Percentiles rank a stretch among this genome's conserved stretches.
Conservation (phyloP, 2,888 invertebrate species). For the Pristionchus arcanus region DNA sequence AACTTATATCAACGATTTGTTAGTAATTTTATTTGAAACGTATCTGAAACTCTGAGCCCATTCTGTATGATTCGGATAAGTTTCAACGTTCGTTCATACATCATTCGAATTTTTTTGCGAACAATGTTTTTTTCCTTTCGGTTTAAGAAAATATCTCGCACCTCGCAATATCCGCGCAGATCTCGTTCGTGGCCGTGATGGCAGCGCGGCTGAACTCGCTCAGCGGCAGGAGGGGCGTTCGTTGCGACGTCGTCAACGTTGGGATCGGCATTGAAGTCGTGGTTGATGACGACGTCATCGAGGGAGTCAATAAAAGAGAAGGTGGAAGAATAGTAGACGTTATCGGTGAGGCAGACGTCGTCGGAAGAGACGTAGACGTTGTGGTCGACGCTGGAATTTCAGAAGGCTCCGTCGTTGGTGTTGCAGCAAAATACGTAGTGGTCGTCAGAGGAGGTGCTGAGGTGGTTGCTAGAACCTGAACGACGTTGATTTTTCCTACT, state of each 20-base stretch:
- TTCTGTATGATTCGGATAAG: neutral
- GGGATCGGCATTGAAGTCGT: neutral
- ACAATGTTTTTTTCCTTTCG: neutral
- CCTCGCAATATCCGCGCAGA: slow-evolving; percentile 56
- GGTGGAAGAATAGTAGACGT: neutral
- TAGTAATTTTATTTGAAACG: neutral
- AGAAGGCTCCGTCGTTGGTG: no score
- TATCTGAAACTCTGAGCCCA: neutral
- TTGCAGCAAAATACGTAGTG: no score
- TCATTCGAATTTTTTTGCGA: neutral
- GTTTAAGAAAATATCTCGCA: neutral
- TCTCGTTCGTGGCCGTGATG: slow-evolving; percentile 51
- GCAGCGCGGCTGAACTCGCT: slow-evolving; percentile 9
- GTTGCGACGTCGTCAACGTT: neutral
- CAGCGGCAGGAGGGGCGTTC: neutral
- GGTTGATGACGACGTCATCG: neutral
- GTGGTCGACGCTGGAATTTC: no score
- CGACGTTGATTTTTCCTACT: no score
- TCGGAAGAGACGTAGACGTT: neutral
- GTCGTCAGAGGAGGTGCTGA: neutral
- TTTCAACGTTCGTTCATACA: neutral
- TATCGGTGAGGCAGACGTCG: no score
- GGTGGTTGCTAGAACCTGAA: neutral
- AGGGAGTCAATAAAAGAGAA: neutral
- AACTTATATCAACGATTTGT: neutral